These are phyloP conservation scores for Callinectes sapidus DNA, from an alignment of 2,888 invertebrate species.

Conservation along the genomic window DNA sequence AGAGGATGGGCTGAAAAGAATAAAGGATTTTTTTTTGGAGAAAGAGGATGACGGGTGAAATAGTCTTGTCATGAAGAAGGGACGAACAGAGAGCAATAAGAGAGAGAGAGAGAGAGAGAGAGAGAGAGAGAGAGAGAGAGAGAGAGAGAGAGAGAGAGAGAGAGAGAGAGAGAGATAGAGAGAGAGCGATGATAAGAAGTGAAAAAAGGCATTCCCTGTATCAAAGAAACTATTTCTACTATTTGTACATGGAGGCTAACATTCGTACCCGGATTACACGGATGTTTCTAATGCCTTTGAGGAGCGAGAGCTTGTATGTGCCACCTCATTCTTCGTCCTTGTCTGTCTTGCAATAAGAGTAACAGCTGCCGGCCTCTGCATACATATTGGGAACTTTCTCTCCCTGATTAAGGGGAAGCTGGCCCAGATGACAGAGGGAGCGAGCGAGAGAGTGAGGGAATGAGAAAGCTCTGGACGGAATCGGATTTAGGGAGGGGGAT, in stretches of 20 bases:
- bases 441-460: slow-evolving; percentile 42
- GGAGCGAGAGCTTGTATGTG: neutral
- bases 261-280: neutral
- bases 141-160: slow-evolving; percentile 46
- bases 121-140: slow-evolving; percentile 17
- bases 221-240: neutral
- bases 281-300: neutral
- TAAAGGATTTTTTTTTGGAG: neutral
- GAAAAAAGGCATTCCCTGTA: neutral
- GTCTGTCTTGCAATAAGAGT: slow-evolving; percentile 13
- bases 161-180: slow-evolving; percentile 39
- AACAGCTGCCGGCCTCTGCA: slow-evolving; percentile 35
- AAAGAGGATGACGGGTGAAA: neutral
- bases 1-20: slow-evolving; percentile 13
- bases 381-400: slow-evolving; percentile 31
- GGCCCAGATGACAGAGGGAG: slow-evolving; percentile 31
- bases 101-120: slow-evolving; percentile 56
- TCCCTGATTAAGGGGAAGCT: neutral
- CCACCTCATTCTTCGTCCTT: neutral
- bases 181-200: neutral
- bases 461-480: slow-evolving; percentile 8
- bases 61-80: slow-evolving; percentile 27
- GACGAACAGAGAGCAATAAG: slow-evolving; percentile 31
- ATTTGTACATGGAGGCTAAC: neutral
- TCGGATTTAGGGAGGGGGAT: slow-evolving; percentile 16